Conservation (phyloP, 2,888 invertebrate species). For the Myopa tessellatipennis region DNA sequence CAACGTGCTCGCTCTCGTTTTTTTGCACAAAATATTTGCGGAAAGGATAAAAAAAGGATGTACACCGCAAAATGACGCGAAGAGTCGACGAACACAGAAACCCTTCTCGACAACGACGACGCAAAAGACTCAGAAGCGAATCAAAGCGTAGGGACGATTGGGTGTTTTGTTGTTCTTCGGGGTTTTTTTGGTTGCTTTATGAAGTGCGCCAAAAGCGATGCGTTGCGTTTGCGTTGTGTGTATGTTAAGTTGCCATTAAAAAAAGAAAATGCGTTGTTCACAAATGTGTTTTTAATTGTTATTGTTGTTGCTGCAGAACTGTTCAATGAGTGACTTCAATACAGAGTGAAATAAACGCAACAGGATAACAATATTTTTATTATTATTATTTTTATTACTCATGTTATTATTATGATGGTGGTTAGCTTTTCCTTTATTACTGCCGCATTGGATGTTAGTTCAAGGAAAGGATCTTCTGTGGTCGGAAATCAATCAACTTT, state of each 20-base stretch:
- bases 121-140: not conserved
- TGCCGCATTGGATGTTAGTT: not conserved
- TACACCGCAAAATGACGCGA: too few relatives aligned
- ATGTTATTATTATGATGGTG: not conserved
- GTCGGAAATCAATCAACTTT: not conserved
- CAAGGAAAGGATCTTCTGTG: not conserved
- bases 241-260: not conserved
- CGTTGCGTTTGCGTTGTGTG: not conserved
- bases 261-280: slow-evolving; percentile 9
- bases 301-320: not conserved
- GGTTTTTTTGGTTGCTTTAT: not conserved
- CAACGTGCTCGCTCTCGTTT: not conserved
- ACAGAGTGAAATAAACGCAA: slow-evolving; percentile 14
- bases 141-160: not conserved
- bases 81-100: too few relatives aligned
- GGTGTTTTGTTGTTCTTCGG: not conserved
- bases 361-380: slow-evolving; percentile 3
- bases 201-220: slow-evolving; percentile 3
- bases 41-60: not conserved
- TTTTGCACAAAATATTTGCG: slow-evolving; percentile 18
- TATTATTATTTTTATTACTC: not conserved
- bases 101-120: not conserved
- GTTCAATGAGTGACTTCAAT: not conserved
- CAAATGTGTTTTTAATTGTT: slow-evolving; percentile 16
- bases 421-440: not conserved